Evolutionary conservation across 2,113 vertebrate species (phyloP).

Genomic region (Ammodytes marinus): DNA sequence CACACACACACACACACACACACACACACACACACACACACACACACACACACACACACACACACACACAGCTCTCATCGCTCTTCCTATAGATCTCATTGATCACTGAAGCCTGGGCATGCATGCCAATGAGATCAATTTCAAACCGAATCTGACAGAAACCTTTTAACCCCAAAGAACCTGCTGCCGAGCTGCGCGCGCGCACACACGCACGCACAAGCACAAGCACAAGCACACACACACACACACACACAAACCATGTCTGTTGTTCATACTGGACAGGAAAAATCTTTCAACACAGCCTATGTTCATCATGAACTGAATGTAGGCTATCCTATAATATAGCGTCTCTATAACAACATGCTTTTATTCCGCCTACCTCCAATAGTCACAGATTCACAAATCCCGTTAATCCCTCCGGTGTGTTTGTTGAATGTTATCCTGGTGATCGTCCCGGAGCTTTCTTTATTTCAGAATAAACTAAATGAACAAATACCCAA

Average conservation of each 20-base stretch:
- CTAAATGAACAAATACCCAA: background rate
- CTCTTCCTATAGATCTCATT: constrained; percentile 49
- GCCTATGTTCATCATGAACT: background rate
- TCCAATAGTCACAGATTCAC: constrained; percentile 9
- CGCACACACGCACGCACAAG: too few species aligned
- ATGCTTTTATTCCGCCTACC: constrained; percentile 41
- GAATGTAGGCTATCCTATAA: too few species aligned
- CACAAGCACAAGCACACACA: too few species aligned
- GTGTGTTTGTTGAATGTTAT: constrained; percentile 1
- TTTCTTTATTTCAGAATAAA: background rate
- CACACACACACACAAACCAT: background rate
- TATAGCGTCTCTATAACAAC: background rate
- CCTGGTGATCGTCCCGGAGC: background rate
- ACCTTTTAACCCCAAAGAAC: constrained; percentile 20
- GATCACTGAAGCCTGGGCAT: constrained; percentile 33
- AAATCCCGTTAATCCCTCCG: constrained; percentile 24
- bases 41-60: constrained; percentile 14
- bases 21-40: constrained; percentile 18
- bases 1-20: constrained; percentile 8
- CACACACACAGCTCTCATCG: constrained; percentile 10
- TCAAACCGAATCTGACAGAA: constrained; percentile 9
- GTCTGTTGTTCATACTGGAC: background rate
- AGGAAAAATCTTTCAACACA: background rate
- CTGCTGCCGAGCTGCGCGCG: constrained; percentile 22
- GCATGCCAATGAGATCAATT: constrained; percentile 6